A percentile compares a stretch with the other conserved stretches of the same genome.
Conservation (phyloP, 2,113 vertebrate species). For the Girardinichthys multiradiatus region DNA sequence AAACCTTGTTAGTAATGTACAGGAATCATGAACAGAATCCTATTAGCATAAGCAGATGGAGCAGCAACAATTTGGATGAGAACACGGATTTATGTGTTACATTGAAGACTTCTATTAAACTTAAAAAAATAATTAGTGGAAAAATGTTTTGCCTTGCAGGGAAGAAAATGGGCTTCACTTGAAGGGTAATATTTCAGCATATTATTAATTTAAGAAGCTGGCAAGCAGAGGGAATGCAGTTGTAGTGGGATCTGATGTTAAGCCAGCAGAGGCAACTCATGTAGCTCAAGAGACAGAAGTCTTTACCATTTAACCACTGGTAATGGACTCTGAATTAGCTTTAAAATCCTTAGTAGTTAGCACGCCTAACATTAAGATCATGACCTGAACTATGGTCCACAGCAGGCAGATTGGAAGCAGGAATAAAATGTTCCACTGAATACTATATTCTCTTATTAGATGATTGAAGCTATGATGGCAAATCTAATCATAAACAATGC, state of each 20-base stretch:
- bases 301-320: conserved; percentile 19
- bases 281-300: conserved; percentile 25
- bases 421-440: conserved; percentile 27
- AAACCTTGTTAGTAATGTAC: conserved; percentile 21
- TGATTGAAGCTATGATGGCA: conserved; percentile 12
- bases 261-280: conserved; percentile 25
- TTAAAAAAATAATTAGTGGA: conserved; percentile 15
- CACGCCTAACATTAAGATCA: conserved; percentile 17
- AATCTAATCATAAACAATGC: conserved; percentile 9
- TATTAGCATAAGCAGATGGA: neutral
- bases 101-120: conserved; percentile 5
- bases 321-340: conserved; percentile 18
- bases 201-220: conserved; percentile 23
- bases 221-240: conserved; percentile 8
- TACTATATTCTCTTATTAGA: conserved; percentile 1
- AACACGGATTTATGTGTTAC: neutral
- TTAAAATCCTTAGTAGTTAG: conserved; percentile 17
- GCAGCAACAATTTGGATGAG: conserved; percentile 10
- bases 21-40: conserved; percentile 19
- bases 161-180: conserved; percentile 12
- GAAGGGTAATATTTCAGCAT: conserved; percentile 37
- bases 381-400: conserved; percentile 14
- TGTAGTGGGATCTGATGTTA: conserved; percentile 32
- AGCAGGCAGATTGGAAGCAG: conserved; percentile 10
- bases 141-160: conserved; percentile 13